Base-by-base conservation (phyloP, 2,797 vertebrate genomes). In the Etheostoma nigrum region DNA sequence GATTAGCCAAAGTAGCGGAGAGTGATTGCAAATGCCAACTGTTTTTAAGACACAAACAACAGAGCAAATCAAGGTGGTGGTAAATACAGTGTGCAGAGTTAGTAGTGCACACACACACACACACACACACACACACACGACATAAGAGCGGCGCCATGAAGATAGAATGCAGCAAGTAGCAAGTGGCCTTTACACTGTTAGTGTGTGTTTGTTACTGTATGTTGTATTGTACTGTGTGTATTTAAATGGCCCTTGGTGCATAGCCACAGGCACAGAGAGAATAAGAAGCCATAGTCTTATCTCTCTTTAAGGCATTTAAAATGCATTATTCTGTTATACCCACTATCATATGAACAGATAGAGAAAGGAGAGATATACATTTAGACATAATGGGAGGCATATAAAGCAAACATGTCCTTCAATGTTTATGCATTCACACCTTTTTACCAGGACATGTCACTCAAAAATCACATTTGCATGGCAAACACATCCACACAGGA, bases 21-120 rank as follows among this genome's bases (percentile, higher is more conserved):
- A 86, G 76, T 78, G 77, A 88, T 79, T 78, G 79, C 60, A 84
- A 87, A 84, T 72, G 71, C 71, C 63, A 84, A 88, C 82, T 58
- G 74, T 72, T 83, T 86, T 78, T 62, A 79, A 82, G 72, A 76
- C 64, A 77, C 68, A 68, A 84, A 91, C 88, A 93, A 91, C 88
- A 30, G 86, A 83, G 72, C 23, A 73, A 88, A 91, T 86, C 69
- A 86, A 84, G 75, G 71, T 68, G 58, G 40, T 30, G 44, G 23
- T 71, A 64, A 77, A 68, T 57, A 57, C 48, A 76, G 27, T 58
- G 47, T 14, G 33, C n/a, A 47, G 25, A 78, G 40, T 65, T 67
- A 45, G 42, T 76, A 60, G 6, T 54, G 61, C 66, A 16, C 14
- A 45, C 19, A 65, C 44, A 61, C 23, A 8, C 44, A 71, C 25